Evolutionary conservation across 2,797 vertebrate genomes (phyloP), one percentile per base, ranked within the genome.

Genomic region (Falco berigora): DNA sequence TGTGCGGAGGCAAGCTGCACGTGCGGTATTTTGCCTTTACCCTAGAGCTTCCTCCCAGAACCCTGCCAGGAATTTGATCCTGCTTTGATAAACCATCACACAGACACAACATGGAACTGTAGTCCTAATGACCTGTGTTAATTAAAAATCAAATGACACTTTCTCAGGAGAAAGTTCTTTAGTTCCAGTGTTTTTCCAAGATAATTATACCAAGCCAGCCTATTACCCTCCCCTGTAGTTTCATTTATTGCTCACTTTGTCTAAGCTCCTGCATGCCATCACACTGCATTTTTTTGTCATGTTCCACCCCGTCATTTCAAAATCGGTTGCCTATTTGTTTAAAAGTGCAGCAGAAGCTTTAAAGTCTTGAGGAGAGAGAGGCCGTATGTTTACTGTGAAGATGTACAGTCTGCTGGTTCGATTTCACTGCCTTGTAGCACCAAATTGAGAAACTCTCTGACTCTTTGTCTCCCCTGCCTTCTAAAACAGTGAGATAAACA

Each of bases 401-500:
- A 53, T 36, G 36, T 53, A 59, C 40, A 13, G 40, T 14, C 66
- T 92, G 80, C 42, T 0, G 0, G 46, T 68, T 75, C 3, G 1
- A 50, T 76, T 89, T 86, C 36, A 14, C 44, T 71, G 86, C 66
- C 73, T 75, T 36, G 30, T 52, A 87, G 71, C 84, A 71, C 59
- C 61, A n/a, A 49, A 40, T 8, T 32, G 64, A 77, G 72, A 89
- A 86, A 62, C 47, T 32, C 64, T 71, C 42, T 34, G 34, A 46
- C 44, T 86, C 59, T 77, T 83, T 2, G 0, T 90, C 81, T 96
- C 42, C 32, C 23, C 61, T 74, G 64, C 34, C 78, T 83, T 94
- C 78, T 59, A 78, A 86, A 94, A 78, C 49, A 94, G 87, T 34
- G 68, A 95, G 72, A 78, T 93, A 97, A 96, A 97, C 88, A 97